These are phyloP conservation scores for Macrotus californicus DNA, from an alignment of 2,113 vertebrate species.

Conservation along the genomic window DNA sequence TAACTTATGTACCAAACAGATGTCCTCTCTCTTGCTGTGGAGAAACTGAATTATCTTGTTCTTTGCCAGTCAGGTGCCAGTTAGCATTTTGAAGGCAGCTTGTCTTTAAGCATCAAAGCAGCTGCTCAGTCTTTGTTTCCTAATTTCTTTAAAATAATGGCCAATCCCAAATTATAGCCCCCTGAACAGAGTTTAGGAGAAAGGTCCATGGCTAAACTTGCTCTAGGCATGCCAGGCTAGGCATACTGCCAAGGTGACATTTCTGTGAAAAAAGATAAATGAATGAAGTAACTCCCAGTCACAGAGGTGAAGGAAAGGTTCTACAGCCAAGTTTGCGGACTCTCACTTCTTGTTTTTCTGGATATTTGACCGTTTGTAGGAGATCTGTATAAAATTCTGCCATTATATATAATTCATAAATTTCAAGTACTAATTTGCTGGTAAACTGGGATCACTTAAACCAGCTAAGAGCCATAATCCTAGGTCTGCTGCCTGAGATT, in stretches of 20 bases:
- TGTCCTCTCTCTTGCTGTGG: background rate
- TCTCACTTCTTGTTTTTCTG: background rate
- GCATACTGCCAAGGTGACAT: background rate
- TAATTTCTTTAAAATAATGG: constrained; percentile 32
- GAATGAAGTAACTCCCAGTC: background rate
- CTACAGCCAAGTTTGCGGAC: background rate
- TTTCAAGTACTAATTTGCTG: background rate
- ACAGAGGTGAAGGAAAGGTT: background rate
- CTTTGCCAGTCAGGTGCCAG: background rate
- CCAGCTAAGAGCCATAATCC: background rate
- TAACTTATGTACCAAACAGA: background rate
- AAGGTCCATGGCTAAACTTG: background rate
- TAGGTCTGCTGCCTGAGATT: background rate
- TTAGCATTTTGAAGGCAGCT: background rate
- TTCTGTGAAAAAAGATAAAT: background rate
- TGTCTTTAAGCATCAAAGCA: background rate
- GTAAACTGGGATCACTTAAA: background rate
- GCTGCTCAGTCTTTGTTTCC: background rate
- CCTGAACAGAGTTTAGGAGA: background rate
- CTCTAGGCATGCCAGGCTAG: background rate
- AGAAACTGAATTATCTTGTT: background rate
- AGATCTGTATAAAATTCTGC: background rate
- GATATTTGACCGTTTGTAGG: background rate
- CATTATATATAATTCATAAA: background rate
- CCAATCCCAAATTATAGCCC: background rate